A percentile compares a stretch with the other conserved stretches of the same genome.
Conservation (phyloP, 2,888 invertebrate species). For the Cyaniris semiargus region DNA sequence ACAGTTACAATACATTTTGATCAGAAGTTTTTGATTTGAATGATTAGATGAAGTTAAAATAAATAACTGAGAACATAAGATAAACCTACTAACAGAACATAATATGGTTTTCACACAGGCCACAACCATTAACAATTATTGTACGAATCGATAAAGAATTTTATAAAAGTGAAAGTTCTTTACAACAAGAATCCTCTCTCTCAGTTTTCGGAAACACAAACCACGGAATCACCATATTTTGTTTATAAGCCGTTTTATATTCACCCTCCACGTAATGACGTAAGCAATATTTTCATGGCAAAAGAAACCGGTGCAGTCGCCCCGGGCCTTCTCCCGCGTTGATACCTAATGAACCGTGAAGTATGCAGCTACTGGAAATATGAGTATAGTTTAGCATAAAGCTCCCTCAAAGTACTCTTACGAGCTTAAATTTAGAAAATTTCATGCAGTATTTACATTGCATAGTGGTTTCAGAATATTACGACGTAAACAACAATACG, state of each 20-base stretch:
- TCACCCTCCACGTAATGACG: constrained; percentile 31
- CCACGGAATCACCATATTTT: neutral
- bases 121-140: too few species aligned
- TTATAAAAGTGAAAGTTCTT: neutral
- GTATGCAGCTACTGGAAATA: constrained; percentile 53
- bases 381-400: constrained; percentile 50
- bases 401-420: constrained; percentile 45
- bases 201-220: neutral
- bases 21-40: neutral
- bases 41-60: neutral
- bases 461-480: constrained; percentile 1
- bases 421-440: constrained; percentile 9
- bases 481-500: neutral
- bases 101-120: too few species aligned
- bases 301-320: constrained; percentile 41
- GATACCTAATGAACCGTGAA: constrained; percentile 61
- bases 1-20: neutral
- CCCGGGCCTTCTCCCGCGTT: constrained; percentile 40
- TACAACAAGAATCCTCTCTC: neutral
- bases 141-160: too few species aligned
- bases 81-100: too few species aligned
- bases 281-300: constrained; percentile 27
- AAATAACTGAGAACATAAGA: neutral
- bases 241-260: constrained; percentile 7
- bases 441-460: neutral